Conservation (phyloP, 2,888 invertebrate species). For the Eupeodes luniger region DNA sequence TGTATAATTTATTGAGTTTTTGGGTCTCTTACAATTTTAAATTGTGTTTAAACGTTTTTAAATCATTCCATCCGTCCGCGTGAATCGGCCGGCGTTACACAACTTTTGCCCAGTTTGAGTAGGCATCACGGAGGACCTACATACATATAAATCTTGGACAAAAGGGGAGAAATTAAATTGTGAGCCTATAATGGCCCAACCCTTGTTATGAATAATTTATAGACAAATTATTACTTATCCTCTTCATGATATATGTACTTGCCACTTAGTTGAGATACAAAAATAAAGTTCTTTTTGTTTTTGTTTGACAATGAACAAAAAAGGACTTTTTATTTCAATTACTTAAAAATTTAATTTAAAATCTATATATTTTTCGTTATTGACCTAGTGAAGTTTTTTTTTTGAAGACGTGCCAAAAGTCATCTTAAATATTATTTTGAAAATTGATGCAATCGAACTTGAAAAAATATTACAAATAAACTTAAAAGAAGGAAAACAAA, state of each 20-base stretch:
- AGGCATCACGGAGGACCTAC: too few relatives aligned
- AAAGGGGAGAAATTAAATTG: neutral
- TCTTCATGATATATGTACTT: neutral
- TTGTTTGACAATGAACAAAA: neutral
- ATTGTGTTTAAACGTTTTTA: constrained; percentile 12
- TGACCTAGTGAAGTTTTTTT: neutral
- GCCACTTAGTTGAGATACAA: too few relatives aligned
- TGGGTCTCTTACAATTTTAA: neutral
- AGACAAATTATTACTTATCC: neutral
- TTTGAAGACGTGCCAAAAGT: constrained; percentile 3
- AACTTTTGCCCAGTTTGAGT: neutral
- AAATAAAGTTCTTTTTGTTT: neutral
- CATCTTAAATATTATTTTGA: neutral
- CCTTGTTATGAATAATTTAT: constrained; percentile 5
- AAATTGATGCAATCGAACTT: constrained; percentile 5
- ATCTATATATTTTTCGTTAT: neutral
- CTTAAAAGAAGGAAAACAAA: neutral
- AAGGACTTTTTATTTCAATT: neutral
- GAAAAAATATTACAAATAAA: neutral
- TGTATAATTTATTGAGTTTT: constrained; percentile 34
- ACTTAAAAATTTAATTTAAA: constrained; percentile 13
- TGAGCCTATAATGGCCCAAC: neutral
- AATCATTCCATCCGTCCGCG: neutral
- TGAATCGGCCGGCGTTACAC: neutral
- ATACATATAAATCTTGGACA: too few relatives aligned